Evolutionary conservation across 2,888 invertebrate species (phyloP).

Genomic region (Agelastica alni): DNA sequence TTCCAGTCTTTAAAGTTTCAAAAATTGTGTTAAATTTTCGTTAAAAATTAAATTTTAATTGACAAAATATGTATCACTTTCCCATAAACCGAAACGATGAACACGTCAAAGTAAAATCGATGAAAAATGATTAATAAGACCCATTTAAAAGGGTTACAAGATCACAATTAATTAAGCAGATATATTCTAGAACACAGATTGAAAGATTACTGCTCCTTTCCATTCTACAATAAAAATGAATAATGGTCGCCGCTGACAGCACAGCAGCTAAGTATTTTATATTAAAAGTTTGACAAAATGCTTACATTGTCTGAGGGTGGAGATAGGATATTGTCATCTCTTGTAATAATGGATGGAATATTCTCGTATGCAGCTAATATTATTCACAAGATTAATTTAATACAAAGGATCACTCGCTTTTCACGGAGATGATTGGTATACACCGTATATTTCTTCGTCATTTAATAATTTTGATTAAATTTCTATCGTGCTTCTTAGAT

Average conservation of each 20-base stretch:
- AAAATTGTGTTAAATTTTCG: no score
- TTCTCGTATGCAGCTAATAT: constrained; percentile 39
- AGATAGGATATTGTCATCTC: constrained; percentile 50
- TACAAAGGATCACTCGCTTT: constrained; percentile 33
- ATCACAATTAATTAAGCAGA: constrained; percentile 21
- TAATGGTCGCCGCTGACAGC: constrained; percentile 38
- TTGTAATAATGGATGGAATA: constrained; percentile 41
- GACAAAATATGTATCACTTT: no score
- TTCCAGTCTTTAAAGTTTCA: no score
- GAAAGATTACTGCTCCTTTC: constrained; percentile 23
- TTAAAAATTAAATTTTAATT: no score
- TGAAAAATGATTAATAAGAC: constrained; percentile 17
- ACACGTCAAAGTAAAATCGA: constrained; percentile 9
- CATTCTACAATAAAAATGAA: constrained; percentile 33
- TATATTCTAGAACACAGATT: constrained; percentile 21
- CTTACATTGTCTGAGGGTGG: constrained; percentile 50
- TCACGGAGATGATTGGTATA: constrained; percentile 23
- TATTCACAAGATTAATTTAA: constrained; percentile 41
- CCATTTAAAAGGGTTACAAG: constrained; percentile 15
- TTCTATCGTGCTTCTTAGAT: constrained; percentile 1
- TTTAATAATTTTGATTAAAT: constrained; percentile 28
- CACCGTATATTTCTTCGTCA: constrained; percentile 29
- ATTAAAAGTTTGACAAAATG: constrained; percentile 52
- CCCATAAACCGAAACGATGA: no score
- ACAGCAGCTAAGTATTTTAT: constrained; percentile 47